Evolutionary conservation across 2,888 invertebrate genomes (phyloP).

Genomic region (Selenia dentaria): DNA sequence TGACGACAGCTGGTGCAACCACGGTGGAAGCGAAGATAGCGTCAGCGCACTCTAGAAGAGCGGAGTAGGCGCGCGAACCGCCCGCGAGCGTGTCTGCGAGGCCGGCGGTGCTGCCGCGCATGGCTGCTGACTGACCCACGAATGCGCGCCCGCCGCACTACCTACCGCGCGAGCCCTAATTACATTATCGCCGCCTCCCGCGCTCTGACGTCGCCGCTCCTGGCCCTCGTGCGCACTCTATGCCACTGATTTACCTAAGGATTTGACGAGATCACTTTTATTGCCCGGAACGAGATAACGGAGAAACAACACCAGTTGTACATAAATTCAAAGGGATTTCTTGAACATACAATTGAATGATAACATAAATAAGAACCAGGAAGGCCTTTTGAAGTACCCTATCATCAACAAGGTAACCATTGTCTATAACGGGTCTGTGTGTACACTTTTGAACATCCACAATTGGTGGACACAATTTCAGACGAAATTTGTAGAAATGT

Average conservation of each 20-base stretch:
- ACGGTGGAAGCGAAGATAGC: conserved; percentile 88
- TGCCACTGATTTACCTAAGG: conserved; percentile 22
- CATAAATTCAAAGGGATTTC: no score
- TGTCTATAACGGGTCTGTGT: no score
- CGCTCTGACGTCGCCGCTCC: conserved; percentile 48
- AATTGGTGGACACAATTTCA: no score
- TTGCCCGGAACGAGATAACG: conserved; percentile 19
- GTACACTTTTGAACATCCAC: no score
- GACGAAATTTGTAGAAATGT: no score
- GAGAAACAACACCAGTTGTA: not conserved
- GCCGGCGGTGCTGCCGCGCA: conserved; percentile 89
- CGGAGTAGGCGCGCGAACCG: conserved; percentile 74
- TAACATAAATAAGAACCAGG: no score
- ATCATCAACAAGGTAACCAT: no score
- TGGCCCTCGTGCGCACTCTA: conserved; percentile 17
- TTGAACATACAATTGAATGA: no score
- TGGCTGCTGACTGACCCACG: conserved; percentile 59
- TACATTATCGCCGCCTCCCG: conserved; percentile 76
- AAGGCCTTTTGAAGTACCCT: no score
- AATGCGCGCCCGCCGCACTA: conserved; percentile 15
- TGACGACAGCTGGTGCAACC: conserved; percentile 92
- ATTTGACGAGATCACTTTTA: conserved; percentile 20
- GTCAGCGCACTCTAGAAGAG: conserved; percentile 88
- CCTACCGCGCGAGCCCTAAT: conserved; percentile 52
- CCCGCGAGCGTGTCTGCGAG: conserved; percentile 86